phyloP scores from a whole-genome alignment of 2,113 vertebrate genomes.

The Pteropus alecto region DNA sequence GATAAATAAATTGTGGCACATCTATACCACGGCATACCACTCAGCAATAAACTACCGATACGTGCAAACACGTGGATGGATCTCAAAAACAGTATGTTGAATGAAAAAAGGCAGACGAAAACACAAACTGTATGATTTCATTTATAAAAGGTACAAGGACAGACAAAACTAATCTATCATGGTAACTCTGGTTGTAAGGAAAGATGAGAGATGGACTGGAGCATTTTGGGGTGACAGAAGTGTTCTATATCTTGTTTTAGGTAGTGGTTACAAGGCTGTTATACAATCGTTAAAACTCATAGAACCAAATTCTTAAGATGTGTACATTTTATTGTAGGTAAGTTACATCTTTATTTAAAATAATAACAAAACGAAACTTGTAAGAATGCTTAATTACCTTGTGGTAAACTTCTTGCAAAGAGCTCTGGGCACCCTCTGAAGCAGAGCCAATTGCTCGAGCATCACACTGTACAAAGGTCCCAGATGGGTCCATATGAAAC shows the following conservation, averaged over 20 bases:
- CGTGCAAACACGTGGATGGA: not conserved
- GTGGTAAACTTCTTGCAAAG: constrained; percentile 98
- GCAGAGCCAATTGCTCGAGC: constrained; percentile 97
- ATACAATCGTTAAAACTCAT: not conserved
- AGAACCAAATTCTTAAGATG: not conserved
- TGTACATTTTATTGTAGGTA: not conserved
- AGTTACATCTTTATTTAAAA: not conserved
- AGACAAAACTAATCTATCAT: not conserved
- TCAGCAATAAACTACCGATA: not conserved
- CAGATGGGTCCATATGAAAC: constrained; percentile 99
- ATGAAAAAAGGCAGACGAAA: not conserved
- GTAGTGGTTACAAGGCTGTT: not conserved
- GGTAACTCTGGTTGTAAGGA: not conserved
- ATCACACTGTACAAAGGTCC: constrained; percentile 98
- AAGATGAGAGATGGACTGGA: not conserved
- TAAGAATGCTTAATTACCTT: constrained; percentile 85
- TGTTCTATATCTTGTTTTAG: not conserved
- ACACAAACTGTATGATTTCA: not conserved
- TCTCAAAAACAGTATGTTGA: not conserved
- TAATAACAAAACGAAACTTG: not conserved
- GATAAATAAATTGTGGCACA: not conserved
- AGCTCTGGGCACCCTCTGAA: constrained; percentile 98
- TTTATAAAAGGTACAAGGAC: constrained; percentile 11
- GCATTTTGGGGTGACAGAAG: not conserved
- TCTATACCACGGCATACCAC: not conserved